Evolutionary conservation across 2,113 vertebrate genomes (phyloP).

Genomic region (Taurulus bubalis): DNA sequence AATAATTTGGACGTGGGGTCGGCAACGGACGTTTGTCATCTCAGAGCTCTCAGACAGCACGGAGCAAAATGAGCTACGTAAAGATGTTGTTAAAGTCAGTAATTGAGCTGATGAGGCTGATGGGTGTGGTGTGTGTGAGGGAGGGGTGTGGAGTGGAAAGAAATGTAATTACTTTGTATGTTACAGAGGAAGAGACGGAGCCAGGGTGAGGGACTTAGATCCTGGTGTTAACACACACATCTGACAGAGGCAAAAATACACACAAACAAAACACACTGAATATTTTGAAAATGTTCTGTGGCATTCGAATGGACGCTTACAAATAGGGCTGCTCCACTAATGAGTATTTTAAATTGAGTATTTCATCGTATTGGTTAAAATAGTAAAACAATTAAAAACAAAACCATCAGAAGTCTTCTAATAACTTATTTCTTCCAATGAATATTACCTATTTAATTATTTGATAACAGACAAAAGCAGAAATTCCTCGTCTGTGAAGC

Average conservation of each 20-base stretch:
- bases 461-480: neutral
- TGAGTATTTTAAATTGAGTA: neutral
- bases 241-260: slow-evolving; percentile 20
- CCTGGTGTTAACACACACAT: slow-evolving; percentile 26
- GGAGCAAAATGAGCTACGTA: slow-evolving; percentile 44
- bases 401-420: neutral
- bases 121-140: slow-evolving; percentile 52
- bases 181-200: slow-evolving; percentile 48
- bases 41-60: slow-evolving; percentile 26
- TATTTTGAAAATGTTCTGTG: slow-evolving; percentile 5
- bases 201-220: slow-evolving; percentile 7
- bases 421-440: neutral
- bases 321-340: neutral
- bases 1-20: slow-evolving; percentile 24
- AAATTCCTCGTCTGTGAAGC: neutral
- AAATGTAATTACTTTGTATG: slow-evolving; percentile 70
- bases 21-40: slow-evolving; percentile 30
- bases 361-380: neutral
- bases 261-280: slow-evolving; percentile 21
- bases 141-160: slow-evolving; percentile 48
- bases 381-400: neutral
- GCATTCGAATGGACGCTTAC: neutral
- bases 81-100: slow-evolving; percentile 58
- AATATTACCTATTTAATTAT: neutral
- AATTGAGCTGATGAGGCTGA: slow-evolving; percentile 74